phyloP scores from a whole-genome alignment of 2,888 invertebrate genomes.

The Agrotis exclamationis region DNA sequence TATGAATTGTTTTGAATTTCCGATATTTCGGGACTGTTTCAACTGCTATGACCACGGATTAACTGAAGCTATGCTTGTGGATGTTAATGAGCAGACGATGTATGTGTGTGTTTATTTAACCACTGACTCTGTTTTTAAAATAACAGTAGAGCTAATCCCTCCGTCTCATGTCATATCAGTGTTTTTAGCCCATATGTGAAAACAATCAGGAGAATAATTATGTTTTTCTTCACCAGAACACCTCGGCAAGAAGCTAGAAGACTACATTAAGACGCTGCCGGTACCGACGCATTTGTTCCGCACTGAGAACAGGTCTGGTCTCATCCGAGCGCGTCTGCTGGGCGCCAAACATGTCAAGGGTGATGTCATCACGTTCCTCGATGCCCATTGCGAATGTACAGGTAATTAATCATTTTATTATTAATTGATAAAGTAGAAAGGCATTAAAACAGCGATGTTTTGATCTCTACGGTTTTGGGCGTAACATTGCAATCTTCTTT shows the following conservation, averaged over 20 bases:
- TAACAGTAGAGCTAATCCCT: too few relatives aligned
- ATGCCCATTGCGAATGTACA: constrained; percentile 99
- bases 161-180: too few relatives aligned
- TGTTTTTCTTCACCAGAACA: constrained; percentile 92
- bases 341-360: constrained; percentile 98
- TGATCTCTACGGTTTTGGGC: neutral
- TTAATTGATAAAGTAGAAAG: neutral
- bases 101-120: too few relatives aligned
- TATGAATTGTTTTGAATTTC: too few relatives aligned
- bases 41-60: too few relatives aligned
- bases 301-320: constrained; percentile 97
- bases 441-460: neutral
- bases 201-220: neutral
- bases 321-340: constrained; percentile 98
- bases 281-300: constrained; percentile 97
- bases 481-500: neutral
- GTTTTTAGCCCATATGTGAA: neutral
- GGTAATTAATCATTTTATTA: constrained; percentile 71
- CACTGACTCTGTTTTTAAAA: too few relatives aligned
- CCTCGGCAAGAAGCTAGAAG: constrained; percentile 96
- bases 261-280: constrained; percentile 96
- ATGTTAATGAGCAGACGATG: too few relatives aligned
- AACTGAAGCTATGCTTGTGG: too few relatives aligned
- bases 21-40: too few relatives aligned
- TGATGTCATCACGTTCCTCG: constrained; percentile 98